Conservation (phyloP, 2,888 invertebrate genomes). For the Dimorphilus gyrociliatus region DNA sequence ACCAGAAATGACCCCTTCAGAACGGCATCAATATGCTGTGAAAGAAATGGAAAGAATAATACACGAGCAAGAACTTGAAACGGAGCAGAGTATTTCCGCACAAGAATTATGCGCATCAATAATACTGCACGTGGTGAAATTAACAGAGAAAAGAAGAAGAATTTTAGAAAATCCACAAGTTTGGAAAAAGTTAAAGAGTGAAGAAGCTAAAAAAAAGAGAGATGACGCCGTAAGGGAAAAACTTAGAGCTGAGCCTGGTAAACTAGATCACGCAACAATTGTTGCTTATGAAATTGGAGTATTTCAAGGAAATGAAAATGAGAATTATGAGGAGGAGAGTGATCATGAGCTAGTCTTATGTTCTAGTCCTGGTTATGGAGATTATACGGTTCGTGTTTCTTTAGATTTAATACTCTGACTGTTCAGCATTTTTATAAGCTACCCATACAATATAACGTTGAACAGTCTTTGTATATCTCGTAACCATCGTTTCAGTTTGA, state of each 20-base stretch:
- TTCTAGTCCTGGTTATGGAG: too few species aligned
- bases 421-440: too few species aligned
- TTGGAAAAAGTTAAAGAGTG: constrained; percentile 21
- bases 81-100: constrained; percentile 29
- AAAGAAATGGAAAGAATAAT: constrained; percentile 39
- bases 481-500: too few species aligned
- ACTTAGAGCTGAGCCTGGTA: constrained; percentile 62
- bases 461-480: too few species aligned
- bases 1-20: constrained; percentile 29
- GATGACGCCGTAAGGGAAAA: constrained; percentile 48
- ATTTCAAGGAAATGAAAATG: constrained; percentile 20
- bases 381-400: too few species aligned
- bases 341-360: too few species aligned
- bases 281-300: constrained; percentile 56
- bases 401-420: too few species aligned
- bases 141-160: constrained; percentile 63
- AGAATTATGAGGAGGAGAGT: constrained; percentile 12
- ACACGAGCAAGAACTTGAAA: constrained; percentile 34
- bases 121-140: constrained; percentile 35
- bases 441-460: too few species aligned
- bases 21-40: constrained; percentile 63
- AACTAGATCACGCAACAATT: constrained; percentile 70
- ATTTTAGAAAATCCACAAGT: constrained; percentile 54
- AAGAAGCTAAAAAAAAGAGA: constrained; percentile 24
- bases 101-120: constrained; percentile 35